These are phyloP conservation scores for Saccopteryx leptura DNA, from an alignment of 2,113 vertebrate genomes.

Conservation along the genomic window DNA sequence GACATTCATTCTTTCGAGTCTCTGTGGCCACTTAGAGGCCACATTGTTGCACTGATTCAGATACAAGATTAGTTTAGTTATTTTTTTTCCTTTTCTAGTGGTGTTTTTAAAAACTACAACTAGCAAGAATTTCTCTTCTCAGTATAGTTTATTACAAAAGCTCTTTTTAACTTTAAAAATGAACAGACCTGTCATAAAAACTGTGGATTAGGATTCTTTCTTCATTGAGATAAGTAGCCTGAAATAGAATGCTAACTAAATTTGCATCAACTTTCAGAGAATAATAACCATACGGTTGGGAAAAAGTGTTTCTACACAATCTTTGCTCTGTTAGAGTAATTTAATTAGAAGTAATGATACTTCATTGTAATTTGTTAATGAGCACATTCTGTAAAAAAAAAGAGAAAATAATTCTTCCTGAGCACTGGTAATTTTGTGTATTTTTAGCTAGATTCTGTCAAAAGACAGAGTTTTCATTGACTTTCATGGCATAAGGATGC, in stretches of 20 bases:
- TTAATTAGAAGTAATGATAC: slow-evolving; percentile 86
- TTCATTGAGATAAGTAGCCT: slow-evolving; percentile 70
- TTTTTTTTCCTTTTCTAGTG: neutral
- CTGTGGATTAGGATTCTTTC: slow-evolving; percentile 65
- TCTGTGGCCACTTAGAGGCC: neutral
- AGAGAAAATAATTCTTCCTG: slow-evolving; percentile 76
- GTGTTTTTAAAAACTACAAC: neutral
- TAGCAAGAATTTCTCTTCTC: neutral
- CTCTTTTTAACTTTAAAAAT: slow-evolving; percentile 16
- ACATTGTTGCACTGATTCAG: neutral
- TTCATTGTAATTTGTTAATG: slow-evolving; percentile 88
- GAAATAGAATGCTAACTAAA: slow-evolving; percentile 78
- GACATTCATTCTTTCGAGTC: neutral
- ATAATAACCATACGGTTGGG: slow-evolving; percentile 61
- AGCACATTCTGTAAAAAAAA: slow-evolving; percentile 69
- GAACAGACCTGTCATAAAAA: neutral
- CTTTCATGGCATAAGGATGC: slow-evolving; percentile 79
- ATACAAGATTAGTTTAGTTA: neutral
- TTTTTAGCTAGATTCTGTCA: slow-evolving; percentile 84
- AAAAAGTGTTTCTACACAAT: slow-evolving; percentile 76
- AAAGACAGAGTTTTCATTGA: slow-evolving; percentile 82
- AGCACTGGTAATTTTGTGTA: slow-evolving; percentile 81
- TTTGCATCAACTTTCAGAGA: slow-evolving; percentile 79
- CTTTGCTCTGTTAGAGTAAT: slow-evolving; percentile 85
- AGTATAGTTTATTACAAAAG: neutral